phyloP scores from a whole-genome alignment of 2,113 vertebrate genomes.

The Menura novaehollandiae region DNA sequence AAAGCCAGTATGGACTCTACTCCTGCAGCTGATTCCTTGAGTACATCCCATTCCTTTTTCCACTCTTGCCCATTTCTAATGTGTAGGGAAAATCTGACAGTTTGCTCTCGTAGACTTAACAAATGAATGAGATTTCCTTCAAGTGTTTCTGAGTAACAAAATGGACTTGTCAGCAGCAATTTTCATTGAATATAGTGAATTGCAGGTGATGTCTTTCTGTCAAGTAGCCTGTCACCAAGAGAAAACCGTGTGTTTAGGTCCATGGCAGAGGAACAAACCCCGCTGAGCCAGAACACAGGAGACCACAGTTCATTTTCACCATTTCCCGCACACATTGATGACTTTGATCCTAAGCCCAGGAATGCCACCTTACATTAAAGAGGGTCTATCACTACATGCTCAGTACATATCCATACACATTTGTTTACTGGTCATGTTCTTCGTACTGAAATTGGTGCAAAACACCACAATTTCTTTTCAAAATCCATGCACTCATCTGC shows the following conservation, averaged over 20 bases:
- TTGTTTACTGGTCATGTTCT: neutral
- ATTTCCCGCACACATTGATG: neutral
- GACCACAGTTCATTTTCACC: neutral
- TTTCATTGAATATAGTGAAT: neutral
- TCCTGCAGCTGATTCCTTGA: neutral
- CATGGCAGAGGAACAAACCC: neutral
- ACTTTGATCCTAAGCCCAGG: neutral
- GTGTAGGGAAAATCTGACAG: neutral
- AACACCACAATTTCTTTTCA: neutral
- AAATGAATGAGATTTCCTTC: neutral
- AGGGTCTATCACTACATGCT: neutral
- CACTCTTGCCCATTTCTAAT: neutral
- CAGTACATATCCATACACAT: neutral
- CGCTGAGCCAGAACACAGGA: neutral
- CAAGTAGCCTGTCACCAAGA: neutral
- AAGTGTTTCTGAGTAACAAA: neutral
- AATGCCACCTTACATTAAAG: neutral
- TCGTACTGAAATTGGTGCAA: neutral
- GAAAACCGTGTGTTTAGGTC: neutral
- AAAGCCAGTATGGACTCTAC: neutral
- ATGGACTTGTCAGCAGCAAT: neutral
- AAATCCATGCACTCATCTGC: neutral
- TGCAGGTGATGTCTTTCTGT: neutral
- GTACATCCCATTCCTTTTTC: neutral
- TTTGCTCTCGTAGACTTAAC: neutral